Evolutionary conservation across 2,113 vertebrate species (phyloP).

Genomic region (Falcunculus frontatus): DNA sequence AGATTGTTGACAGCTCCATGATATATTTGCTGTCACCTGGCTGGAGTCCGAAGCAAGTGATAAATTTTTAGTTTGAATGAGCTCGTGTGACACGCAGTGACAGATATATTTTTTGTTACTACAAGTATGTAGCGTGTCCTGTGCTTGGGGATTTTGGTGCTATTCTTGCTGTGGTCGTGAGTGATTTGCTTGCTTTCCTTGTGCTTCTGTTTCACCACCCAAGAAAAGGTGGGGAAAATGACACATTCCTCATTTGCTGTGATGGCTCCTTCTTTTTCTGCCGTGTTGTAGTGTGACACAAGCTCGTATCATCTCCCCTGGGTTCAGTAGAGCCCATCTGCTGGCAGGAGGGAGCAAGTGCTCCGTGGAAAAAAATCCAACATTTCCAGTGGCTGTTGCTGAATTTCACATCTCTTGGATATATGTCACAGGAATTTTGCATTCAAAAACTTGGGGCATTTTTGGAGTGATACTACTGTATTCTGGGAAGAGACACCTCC

Average conservation of each 20-base stretch:
- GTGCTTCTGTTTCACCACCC: neutral
- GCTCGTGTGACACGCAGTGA: constrained; percentile 13
- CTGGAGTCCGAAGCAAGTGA: constrained; percentile 50
- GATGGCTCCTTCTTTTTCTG: neutral
- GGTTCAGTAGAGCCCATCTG: neutral
- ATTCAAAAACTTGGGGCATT: neutral
- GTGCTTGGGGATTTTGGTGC: neutral
- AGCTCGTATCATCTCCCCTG: rapidly evolving
- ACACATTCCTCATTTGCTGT: neutral
- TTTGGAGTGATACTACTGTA: neutral
- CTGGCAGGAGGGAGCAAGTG: neutral
- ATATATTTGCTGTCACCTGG: constrained; percentile 53
- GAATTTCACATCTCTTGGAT: neutral
- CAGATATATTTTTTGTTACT: constrained; percentile 43
- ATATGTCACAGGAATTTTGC: neutral
- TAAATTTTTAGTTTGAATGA: constrained; percentile 50
- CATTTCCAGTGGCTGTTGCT: neutral
- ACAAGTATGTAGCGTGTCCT: constrained; percentile 13
- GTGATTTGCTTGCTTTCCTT: neutral
- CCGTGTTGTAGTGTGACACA: neutral
- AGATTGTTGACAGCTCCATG: constrained; percentile 31
- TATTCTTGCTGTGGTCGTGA: neutral
- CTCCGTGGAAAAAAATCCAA: neutral
- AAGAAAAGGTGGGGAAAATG: neutral
- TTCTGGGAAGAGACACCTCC: neutral